Percentiles rank a stretch among this genome's conserved stretches.
Evolutionary conservation across 2,888 invertebrate species (phyloP).

Genomic region (Cephus pygmeus): DNA sequence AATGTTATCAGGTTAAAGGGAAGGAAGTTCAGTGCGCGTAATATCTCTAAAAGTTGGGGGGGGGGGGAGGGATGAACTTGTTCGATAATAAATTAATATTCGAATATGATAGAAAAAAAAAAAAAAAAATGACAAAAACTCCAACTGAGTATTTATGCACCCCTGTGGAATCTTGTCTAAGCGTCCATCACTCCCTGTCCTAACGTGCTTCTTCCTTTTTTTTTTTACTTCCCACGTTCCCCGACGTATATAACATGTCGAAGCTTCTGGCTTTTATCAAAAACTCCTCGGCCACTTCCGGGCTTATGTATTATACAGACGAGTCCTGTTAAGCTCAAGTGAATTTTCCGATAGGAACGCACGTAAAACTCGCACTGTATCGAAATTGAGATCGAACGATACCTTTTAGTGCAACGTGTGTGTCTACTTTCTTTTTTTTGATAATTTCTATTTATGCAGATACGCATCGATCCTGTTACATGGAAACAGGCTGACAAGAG

Average conservation of each 20-base stretch:
- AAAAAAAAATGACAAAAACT: slow-evolving; percentile 1
- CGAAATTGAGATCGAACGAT: neutral
- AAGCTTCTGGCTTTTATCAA: neutral
- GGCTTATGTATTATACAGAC: neutral
- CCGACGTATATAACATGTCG: neutral
- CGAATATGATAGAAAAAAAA: neutral
- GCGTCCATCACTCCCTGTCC: slow-evolving; percentile 4
- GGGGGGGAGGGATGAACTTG: neutral
- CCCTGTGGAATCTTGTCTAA: slow-evolving; percentile 2
- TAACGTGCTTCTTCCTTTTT: neutral
- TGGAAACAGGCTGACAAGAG: neutral
- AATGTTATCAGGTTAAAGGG: neutral
- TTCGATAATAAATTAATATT: slow-evolving; percentile 4
- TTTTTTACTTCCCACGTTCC: neutral
- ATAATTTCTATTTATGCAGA: neutral
- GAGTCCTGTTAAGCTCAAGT: neutral
- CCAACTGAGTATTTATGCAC: neutral
- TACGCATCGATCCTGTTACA: neutral
- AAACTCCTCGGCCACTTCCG: neutral
- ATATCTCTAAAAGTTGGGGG: neutral
- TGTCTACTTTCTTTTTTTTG: neutral
- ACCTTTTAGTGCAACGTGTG: neutral
- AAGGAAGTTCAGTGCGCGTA: neutral
- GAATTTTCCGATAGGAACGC: neutral
- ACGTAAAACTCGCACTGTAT: neutral